Evolutionary conservation across 92 coral and sea anemone genomes (phyloP), one percentile per base, ranked within the genome.

Genomic region (Epizoanthus rinbou): DNA sequence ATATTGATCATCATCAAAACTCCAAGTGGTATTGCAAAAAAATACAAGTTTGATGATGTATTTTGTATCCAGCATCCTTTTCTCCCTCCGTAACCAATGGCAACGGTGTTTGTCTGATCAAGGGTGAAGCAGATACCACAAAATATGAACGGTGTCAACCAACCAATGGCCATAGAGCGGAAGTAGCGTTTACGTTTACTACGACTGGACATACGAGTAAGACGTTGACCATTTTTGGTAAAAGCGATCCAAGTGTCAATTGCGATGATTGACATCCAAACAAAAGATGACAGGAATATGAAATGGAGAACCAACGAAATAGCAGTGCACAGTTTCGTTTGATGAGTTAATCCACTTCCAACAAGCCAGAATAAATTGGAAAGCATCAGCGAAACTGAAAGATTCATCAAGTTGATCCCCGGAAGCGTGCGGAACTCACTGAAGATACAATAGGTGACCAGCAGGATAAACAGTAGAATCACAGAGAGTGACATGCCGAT

Each of bases 381-480:
- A 5, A 89, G 84, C 6, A 80, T n/a, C 7, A 89, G 84, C 39
- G 92, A 73, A 14, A 73, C n/a, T 5, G 82, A 45, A 60, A 85
- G 19, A 22, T 84, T 81, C 83, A 89, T 85, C 23, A 85, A 71
- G 76, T 89, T 86, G 28, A 84, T 80, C 0, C 92, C 92, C 1
- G 89, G 92, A 52, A 89, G 23, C 0, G 92, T 89, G 58, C 83
- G 88, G 4, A 88, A 83, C 19, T 88, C 91, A 21, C 69, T 85
- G 47, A 88, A 37, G 43, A 37, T 6, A 37, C 43, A 37, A 37
- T 37, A 37, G 43, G 43, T 37, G 0, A 6, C 43, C 39, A 88
- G 86, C 0, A 88, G 86, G 47, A 64, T 18, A 70, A 80, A 35
- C 39, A 85, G 58, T 39, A 75, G 47, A 16, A 76, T 62, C 67